These are phyloP conservation scores for Pantherophis alleghaniensis DNA, from an alignment of 2,797 vertebrate genomes.

Conservation along the genomic window DNA sequence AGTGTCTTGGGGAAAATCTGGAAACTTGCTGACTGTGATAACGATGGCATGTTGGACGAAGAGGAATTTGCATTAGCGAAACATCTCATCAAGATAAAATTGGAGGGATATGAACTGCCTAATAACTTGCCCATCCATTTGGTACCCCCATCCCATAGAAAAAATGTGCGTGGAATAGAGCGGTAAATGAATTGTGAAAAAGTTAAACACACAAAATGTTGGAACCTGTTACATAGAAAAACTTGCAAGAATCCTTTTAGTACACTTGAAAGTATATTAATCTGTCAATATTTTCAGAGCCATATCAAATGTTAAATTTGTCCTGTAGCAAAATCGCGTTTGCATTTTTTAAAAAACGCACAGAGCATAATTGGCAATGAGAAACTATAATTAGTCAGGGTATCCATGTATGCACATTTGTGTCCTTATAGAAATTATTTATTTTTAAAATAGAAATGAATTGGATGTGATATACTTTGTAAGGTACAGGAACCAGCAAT, in stretches of 20 bases:
- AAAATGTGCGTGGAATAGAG: constrained; percentile 70
- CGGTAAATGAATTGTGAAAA: constrained; percentile 41
- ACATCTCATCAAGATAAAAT: constrained; percentile 94
- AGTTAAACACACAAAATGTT: not conserved
- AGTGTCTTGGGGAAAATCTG: constrained; percentile 96
- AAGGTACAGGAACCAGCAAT: constrained; percentile 34
- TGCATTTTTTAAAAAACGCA: not conserved
- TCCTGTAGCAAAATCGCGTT: not conserved
- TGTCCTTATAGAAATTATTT: not conserved
- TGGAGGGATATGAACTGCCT: constrained; percentile 93
- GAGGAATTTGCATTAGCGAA: constrained; percentile 96
- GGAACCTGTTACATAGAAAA: not conserved
- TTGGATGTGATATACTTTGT: not conserved
- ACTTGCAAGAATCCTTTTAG: constrained; percentile 13
- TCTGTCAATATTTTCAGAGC: constrained; percentile 18
- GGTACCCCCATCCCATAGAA: constrained; percentile 90
- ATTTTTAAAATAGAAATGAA: constrained; percentile 4
- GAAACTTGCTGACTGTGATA: constrained; percentile 94
- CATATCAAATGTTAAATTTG: not conserved
- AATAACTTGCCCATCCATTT: constrained; percentile 83
- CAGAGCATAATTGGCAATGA: not conserved
- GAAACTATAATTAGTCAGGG: not conserved
- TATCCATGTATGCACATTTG: not conserved
- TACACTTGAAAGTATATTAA: constrained; percentile 39
- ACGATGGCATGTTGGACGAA: constrained; percentile 94